A percentile compares a stretch with the other conserved stretches of the same genome.
These are phyloP conservation scores for Myotis lucifugus DNA, from an alignment of 2,113 vertebrate species.

Conservation along the genomic window DNA sequence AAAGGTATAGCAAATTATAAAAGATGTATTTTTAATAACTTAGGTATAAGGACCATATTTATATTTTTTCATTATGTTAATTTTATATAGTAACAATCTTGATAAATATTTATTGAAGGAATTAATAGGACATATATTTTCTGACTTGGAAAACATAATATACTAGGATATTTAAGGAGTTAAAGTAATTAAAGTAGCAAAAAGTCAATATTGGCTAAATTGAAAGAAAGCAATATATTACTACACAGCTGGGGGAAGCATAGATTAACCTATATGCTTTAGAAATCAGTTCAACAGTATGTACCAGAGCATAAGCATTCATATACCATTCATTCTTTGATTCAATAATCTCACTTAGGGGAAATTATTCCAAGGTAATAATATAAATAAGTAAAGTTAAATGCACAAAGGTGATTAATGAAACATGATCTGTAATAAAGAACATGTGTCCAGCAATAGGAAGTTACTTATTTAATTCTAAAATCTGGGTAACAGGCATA, in stretches of 20 bases:
- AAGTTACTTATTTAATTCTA: neutral
- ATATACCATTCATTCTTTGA: constrained; percentile 22
- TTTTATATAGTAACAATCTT: neutral
- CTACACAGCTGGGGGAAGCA: neutral
- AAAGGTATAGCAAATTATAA: constrained; percentile 21
- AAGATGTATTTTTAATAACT: neutral
- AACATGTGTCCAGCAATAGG: neutral
- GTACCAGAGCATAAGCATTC: neutral
- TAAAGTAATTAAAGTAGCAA: neutral
- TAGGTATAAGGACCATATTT: neutral
- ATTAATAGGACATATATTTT: constrained; percentile 16
- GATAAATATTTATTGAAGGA: constrained; percentile 24
- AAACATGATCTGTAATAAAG: neutral
- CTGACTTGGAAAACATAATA: constrained; percentile 23
- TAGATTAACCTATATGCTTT: neutral
- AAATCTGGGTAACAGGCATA: neutral
- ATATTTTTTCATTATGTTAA: constrained; percentile 7
- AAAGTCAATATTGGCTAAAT: constrained; percentile 18
- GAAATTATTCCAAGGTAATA: constrained; percentile 19
- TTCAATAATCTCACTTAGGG: constrained; percentile 1
- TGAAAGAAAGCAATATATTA: neutral
- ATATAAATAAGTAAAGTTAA: constrained; percentile 15
- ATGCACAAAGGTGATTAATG: neutral
- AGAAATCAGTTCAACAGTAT: neutral
- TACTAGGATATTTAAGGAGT: constrained; percentile 23